Evolutionary conservation across 2,888 invertebrate genomes (phyloP).

Genomic region (Euzophera pinguis): DNA sequence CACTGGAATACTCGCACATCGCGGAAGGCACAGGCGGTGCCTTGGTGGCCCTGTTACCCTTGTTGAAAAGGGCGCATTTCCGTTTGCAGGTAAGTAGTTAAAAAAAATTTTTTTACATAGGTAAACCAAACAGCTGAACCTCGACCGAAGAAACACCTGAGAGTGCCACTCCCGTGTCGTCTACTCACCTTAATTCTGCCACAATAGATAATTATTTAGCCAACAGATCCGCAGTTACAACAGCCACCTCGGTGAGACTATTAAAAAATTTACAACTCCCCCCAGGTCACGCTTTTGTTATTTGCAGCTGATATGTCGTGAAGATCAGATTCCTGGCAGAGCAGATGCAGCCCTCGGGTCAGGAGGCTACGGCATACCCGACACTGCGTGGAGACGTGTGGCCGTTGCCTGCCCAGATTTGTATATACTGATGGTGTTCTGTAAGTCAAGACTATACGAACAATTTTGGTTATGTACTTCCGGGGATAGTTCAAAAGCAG

Average conservation of each 20-base stretch:
- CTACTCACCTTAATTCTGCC: too few relatives aligned
- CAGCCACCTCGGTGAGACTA: too few relatives aligned
- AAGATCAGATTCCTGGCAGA: slow-evolving; percentile 50
- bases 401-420: slow-evolving; percentile 56
- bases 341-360: slow-evolving; percentile 40
- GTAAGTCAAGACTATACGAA: slow-evolving; percentile 39
- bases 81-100: slow-evolving; percentile 47
- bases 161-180: too few relatives aligned
- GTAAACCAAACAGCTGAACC: too few relatives aligned
- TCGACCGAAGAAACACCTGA: too few relatives aligned
- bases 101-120: not conserved
- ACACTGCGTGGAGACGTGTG: slow-evolving; percentile 58
- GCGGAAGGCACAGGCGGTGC: slow-evolving; percentile 59
- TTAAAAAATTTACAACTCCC: too few relatives aligned
- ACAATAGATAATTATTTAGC: too few relatives aligned
- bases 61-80: slow-evolving; percentile 55
- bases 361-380: slow-evolving; percentile 53
- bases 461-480: too few relatives aligned
- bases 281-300: too few relatives aligned
- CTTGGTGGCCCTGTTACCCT: slow-evolving; percentile 47
- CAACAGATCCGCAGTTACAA: too few relatives aligned
- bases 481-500: too few relatives aligned
- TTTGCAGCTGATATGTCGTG: slow-evolving; percentile 58
- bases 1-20: slow-evolving; percentile 59
- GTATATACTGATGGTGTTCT: slow-evolving; percentile 55